These are phyloP conservation scores for Phorcus lineatus DNA, from an alignment of 2,888 invertebrate species.

Conservation along the genomic window DNA sequence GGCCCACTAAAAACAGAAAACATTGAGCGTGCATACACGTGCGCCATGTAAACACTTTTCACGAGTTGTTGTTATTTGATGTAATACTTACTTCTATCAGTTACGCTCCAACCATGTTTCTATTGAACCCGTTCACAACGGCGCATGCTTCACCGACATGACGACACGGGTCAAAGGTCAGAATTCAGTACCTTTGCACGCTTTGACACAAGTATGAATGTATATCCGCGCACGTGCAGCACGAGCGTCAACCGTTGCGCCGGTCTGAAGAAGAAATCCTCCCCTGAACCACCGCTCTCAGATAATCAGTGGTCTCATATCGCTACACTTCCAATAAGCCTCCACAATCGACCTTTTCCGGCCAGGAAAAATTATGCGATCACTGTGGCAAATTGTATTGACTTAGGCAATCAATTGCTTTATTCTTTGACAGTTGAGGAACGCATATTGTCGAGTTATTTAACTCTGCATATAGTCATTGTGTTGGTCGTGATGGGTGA, in stretches of 20 bases:
- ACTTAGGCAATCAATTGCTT: slow-evolving; percentile 20
- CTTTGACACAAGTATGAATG: not conserved
- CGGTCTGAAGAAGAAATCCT: too few species aligned
- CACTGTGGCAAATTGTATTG: slow-evolving; percentile 23
- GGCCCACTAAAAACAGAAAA: slow-evolving; percentile 29
- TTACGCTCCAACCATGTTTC: not conserved
- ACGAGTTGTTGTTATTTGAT: not conserved
- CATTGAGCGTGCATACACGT: not conserved
- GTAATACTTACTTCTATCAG: slow-evolving; percentile 16
- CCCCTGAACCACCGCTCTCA: too few species aligned
- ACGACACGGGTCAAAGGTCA: slow-evolving; percentile 14
- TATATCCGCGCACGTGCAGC: not conserved
- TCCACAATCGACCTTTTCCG: slow-evolving; percentile 23
- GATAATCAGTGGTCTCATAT: too few species aligned
- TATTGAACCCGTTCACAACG: not conserved
- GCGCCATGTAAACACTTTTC: not conserved
- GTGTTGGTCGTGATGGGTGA: not conserved
- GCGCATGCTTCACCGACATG: slow-evolving; percentile 18
- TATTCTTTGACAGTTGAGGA: slow-evolving; percentile 21
- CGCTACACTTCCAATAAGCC: not conserved
- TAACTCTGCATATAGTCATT: not conserved
- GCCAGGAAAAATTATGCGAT: slow-evolving; percentile 24
- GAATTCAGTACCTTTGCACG: not conserved
- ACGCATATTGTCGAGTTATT: not conserved
- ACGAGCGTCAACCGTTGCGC: not conserved